Base-by-base conservation (phyloP, 2,888 invertebrate species). In the Baccha elongata region DNA sequence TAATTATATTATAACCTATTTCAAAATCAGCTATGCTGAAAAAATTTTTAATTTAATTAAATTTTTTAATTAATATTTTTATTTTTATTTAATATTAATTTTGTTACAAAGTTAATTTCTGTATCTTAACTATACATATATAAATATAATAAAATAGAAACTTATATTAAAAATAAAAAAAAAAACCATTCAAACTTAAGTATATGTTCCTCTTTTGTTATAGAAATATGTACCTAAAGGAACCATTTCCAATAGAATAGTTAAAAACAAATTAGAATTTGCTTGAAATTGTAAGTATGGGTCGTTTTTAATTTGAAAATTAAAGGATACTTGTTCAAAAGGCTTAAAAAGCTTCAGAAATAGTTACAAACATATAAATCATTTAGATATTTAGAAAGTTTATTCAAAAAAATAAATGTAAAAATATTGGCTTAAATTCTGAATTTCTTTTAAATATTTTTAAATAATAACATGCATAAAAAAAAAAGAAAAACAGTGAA, bases 221-320 rank as follows among this genome's bases (percentile, higher is more conserved):
- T 71, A 78, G 42, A 78, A 48, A 65, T 72, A 71, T 60, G 13
- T 72, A 60, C 60, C 60, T 60, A 26, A 72, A 78, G 32, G 46
- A 40, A 55, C 17, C 44, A 55, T 50, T 76, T 62, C 37, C 42
- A 64, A 60, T 55, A 55, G 53, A 58, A 46, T 46, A 50, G 26
- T 60, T 62, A 50, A 21, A 44, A 40, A 40, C 17, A 44, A 60
- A 29, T 44, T 44, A 44, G 17, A 3, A 10, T 58, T 40, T 19
- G 67, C 11, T 67, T 50, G 3, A 23, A 52, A 42, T 3, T 58
- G 6, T 8, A 1, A 8, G 3, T 35, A 50, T 35, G 17, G 58
- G 15, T 23, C 42, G 17, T 32, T 37, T 35, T 53, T 53, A 3
- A 29, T 44, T 75, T 44, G 8, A 26, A 50, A 17, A 15, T 23